Percentiles rank a stretch among this genome's conserved stretches.
Evolutionary conservation across 2,797 vertebrate species (phyloP).

Genomic region (Paratrypauchen microcephalus): DNA sequence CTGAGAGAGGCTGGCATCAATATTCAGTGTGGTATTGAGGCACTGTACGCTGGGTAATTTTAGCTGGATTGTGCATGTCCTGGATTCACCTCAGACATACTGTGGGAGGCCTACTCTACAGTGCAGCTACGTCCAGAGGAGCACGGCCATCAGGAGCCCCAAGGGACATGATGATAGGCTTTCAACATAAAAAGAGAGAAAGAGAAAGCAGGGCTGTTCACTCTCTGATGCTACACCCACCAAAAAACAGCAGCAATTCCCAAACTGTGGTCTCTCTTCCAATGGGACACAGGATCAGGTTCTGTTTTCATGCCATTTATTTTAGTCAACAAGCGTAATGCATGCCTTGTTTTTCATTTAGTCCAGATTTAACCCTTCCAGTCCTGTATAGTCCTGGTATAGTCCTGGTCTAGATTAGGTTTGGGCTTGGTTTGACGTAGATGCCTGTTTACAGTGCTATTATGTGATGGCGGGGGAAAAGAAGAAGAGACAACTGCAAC

Average conservation of each 20-base stretch:
- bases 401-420: no score
- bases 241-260: no score
- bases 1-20: conserved; percentile 44
- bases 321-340: no score
- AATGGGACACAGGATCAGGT: no score
- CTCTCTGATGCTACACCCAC: not conserved
- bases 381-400: no score
- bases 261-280: no score
- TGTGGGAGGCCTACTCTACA: conserved; percentile 28
- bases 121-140: conserved; percentile 34
- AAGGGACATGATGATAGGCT: conserved; percentile 1
- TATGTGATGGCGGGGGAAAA: no score
- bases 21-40: conserved; percentile 48
- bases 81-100: conserved; percentile 37
- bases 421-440: no score
- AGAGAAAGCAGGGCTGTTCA: conserved; percentile 11
- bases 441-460: no score
- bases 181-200: not conserved
- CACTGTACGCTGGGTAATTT: conserved; percentile 28
- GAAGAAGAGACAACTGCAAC: no score
- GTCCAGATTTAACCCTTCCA: no score
- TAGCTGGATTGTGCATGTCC: conserved; percentile 38
- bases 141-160: conserved; percentile 10
- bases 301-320: not conserved
- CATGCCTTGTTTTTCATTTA: no score